Evolutionary conservation across 2,888 invertebrate genomes (phyloP), one percentile per base, ranked within the genome.

Genomic region (Miltochrista miniata): DNA sequence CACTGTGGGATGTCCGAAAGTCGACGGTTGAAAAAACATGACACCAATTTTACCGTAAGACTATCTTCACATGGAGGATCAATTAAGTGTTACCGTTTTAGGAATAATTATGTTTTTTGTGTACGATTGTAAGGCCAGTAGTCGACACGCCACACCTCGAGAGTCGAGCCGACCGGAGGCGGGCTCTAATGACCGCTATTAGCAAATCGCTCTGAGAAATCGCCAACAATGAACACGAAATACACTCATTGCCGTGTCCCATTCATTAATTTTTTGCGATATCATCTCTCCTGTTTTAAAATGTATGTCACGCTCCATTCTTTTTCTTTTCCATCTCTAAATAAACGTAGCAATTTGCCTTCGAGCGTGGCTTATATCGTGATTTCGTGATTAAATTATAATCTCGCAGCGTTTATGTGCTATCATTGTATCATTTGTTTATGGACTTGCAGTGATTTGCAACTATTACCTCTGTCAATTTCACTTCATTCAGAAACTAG

Each of bases 171-270:
- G 78, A 78, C 79, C 75, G 76, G 78, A 65, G 87, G 82, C 82
- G 78, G 76, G 64, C 77, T 45, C 45, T 89, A 87, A 88, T 90
- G 81, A 83, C 80, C 36, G 77, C 84, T 85, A 88, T 90, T 89
- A 89, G 82, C 76, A 76, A 88, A 89, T 85, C 82, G 78, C 83
- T 79, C 77, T 82, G 82, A 83, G 89, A 89, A 87, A 90, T 89
- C 85, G 77, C 70, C 81, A 82, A 87, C 87, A 90, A 90, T 87
- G 85, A 85, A 77, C 87, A 87, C 87, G 84, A 79, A 87, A 88
- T 82, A 83, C 79, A 77, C 79, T 82, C 86, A 82, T 86, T 83
- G 85, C 79, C 72, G 65, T 67, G 76, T 81, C 80, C 77, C 83
- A 88, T 87, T 89, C 83, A 84, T 85, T 87, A 83, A 75, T 85